Conservation (phyloP, 2,797 vertebrate species). For the Lacerta bilineata region DNA sequence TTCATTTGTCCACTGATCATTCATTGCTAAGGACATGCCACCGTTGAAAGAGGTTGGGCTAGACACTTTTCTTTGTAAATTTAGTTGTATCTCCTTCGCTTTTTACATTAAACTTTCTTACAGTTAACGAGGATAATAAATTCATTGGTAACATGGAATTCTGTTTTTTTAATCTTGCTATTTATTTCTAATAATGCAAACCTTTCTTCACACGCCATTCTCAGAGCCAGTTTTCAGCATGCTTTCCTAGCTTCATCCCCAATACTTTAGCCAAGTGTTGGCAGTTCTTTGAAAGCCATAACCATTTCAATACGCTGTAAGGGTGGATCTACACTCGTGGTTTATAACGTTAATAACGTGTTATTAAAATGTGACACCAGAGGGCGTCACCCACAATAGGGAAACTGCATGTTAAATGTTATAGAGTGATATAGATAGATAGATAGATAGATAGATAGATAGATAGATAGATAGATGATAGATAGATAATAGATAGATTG, state of each 20-base stretch:
- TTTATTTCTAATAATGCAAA: neutral
- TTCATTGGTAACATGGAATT: neutral
- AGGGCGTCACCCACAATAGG: no score
- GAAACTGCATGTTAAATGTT: no score
- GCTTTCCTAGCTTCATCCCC: neutral
- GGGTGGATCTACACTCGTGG: no score
- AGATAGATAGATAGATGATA: no score
- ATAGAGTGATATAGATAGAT: no score
- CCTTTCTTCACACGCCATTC: neutral
- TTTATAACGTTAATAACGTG: no score
- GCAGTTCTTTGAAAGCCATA: neutral
- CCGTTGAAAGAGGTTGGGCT: neutral
- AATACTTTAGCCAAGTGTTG: neutral
- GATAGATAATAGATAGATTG: no score
- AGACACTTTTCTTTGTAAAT: neutral
- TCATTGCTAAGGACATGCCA: neutral
- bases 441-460: no score
- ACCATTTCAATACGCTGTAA: neutral
- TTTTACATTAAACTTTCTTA: neutral
- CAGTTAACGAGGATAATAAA: neutral
- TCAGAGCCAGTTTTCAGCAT: conserved; percentile 5
- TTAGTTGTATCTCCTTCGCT: neutral
- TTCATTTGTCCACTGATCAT: neutral
- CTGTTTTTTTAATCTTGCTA: neutral
- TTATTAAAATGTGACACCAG: no score